Evolutionary conservation across 2,888 invertebrate species (phyloP), one percentile per base, ranked within the genome.

Genomic region (Junonia oenone): DNA sequence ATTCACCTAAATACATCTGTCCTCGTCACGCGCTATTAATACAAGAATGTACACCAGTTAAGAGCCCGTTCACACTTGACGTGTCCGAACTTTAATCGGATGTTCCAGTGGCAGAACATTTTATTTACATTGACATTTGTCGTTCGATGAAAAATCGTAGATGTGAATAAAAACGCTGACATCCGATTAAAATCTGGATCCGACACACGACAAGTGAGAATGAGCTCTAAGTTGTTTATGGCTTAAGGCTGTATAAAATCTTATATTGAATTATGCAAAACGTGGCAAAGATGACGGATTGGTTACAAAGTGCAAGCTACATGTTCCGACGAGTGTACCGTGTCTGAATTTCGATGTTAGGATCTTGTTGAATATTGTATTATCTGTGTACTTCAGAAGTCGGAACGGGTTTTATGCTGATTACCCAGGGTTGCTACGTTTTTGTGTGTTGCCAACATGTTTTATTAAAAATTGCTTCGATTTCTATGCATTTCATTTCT

Each of bases 291-390:
- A 40, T 40, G 17, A 40, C 3, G 38, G 19, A 40, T 40, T 19
- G 38, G 11, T 40, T 40, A 40, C 38, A 40, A 40, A 40, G 17
- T 40, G 38, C 38, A 40, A 40, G 38, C 11, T 40, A 40, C 38
- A 19, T 19, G 38, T 40, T 19, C 2, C 38, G 17, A 38, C 11
- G 19, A 40, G 19, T 40, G 19, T 19, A 19, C 38, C 17, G 17
- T 19, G n/a, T 19, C n/a, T 11, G 19, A 4, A 1, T 40, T 19
- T 40, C 11, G 38, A n/a, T 40, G 38, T n/a, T n/a, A 17, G 15
- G 6, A 4, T n/a, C 5, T 40, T 11, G 17, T 17, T 40, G 38
- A 37, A 37, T 37, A 37, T 19, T 40, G 38, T 19, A 40, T 40
- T 15, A 40, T 0, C n/a, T n/a, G 9, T 19, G 19, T 40, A 17